phyloP scores from a whole-genome alignment of 2,888 invertebrate genomes.

The Atethmia centrago region DNA sequence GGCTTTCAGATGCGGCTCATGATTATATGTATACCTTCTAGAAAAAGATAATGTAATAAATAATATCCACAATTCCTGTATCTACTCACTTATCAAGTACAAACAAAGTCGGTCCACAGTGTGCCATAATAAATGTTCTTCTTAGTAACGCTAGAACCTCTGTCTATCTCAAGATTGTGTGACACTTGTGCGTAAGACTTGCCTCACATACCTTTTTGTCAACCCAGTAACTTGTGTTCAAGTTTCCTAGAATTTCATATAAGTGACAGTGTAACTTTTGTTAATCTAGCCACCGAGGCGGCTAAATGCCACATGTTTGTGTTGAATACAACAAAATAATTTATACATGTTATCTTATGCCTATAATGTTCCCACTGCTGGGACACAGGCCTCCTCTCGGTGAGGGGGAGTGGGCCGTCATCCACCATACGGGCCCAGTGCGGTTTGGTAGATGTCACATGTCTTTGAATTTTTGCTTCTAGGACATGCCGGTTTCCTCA shows the following conservation, averaged over 20 bases:
- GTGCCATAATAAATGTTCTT: conserved; percentile 42
- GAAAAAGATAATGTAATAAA: neutral
- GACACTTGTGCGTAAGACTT: conserved; percentile 52
- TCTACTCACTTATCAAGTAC: conserved; percentile 13
- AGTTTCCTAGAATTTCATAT: conserved; percentile 52
- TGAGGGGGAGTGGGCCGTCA: no score
- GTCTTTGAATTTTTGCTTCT: no score
- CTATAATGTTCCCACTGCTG: no score
- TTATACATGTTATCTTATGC: conserved; percentile 3
- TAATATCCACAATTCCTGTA: conserved; percentile 18
- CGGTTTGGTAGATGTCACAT: no score
- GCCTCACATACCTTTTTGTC: conserved; percentile 52
- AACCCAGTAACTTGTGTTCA: conserved; percentile 48
- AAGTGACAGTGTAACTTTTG: conserved; percentile 61
- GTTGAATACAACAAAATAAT: conserved; percentile 13
- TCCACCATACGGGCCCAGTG: no score
- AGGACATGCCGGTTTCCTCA: no score
- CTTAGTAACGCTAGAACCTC: conserved; percentile 38
- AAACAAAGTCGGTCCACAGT: conserved; percentile 32
- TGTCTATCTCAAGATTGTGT: conserved; percentile 52
- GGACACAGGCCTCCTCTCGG: no score
- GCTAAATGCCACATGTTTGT: conserved; percentile 26
- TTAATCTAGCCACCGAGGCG: conserved; percentile 53
- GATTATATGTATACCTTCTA: neutral
- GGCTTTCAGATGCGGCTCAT: no score